phyloP scores from a whole-genome alignment of 2,797 vertebrate genomes.

The Sarcophilus harrisii region DNA sequence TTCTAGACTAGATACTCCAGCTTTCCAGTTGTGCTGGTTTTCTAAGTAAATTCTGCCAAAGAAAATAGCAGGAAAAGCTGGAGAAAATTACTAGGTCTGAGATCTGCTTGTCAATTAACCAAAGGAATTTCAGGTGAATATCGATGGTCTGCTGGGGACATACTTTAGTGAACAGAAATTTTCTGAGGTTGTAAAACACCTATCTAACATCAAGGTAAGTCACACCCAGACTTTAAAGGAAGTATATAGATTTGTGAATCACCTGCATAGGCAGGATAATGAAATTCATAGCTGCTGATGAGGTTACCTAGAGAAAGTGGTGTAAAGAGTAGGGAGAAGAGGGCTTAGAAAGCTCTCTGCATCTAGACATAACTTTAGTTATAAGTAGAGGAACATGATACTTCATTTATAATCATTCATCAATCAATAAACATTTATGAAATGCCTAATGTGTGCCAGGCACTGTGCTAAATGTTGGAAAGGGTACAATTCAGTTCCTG shows the following conservation, averaged over 20 bases:
- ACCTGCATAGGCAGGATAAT: background rate
- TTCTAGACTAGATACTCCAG: conserved; percentile 19
- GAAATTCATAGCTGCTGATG: background rate
- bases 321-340: background rate
- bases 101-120: background rate
- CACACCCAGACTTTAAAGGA: conserved; percentile 30
- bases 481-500: background rate
- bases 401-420: background rate
- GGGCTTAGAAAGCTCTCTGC: no score
- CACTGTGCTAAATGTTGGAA: background rate
- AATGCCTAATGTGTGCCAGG: background rate
- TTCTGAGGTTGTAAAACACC: conserved; percentile 27
- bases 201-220: conserved; percentile 30
- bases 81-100: background rate
- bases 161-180: conserved; percentile 2
- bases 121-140: conserved; percentile 35
- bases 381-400: background rate
- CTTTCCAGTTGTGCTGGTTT: conserved; percentile 14
- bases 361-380: background rate
- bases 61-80: conserved; percentile 28
- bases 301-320: background rate
- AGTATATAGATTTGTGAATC: conserved; percentile 12
- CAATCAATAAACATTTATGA: background rate
- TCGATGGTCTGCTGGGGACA: background rate
- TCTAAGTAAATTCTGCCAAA: conserved; percentile 24